A percentile compares a stretch with the other conserved stretches of the same genome.
These are phyloP conservation scores for Branchinecta sandiegonensis DNA, from an alignment of 2,888 invertebrate genomes.

Conservation along the genomic window DNA sequence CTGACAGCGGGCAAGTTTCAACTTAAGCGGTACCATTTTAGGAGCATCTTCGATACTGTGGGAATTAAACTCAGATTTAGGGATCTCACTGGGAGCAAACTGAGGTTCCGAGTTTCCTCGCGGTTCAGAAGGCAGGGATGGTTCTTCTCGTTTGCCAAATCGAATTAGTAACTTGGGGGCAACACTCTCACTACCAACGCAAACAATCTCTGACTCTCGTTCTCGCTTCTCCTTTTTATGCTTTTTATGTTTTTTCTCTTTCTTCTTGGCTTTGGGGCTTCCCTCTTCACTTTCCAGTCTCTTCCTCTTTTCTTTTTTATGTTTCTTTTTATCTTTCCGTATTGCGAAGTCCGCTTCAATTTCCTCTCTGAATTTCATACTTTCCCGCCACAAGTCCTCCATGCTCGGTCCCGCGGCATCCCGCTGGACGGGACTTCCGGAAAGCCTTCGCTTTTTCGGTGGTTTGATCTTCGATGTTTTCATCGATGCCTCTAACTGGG, in stretches of 20 bases:
- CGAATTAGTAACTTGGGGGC: slow-evolving; percentile 61
- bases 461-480: slow-evolving; percentile 15
- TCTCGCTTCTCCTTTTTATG: slow-evolving; percentile 41
- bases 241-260: slow-evolving; percentile 36
- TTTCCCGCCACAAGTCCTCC: slow-evolving; percentile 64
- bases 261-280: slow-evolving; percentile 31
- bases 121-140: slow-evolving; percentile 30
- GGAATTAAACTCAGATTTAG: slow-evolving; percentile 34
- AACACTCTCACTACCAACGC: slow-evolving; percentile 45
- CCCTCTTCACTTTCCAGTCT: slow-evolving; percentile 26
- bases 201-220: slow-evolving; percentile 43
- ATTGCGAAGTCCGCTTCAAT: slow-evolving; percentile 63
- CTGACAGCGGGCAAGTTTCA: slow-evolving; percentile 66
- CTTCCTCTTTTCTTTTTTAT: slow-evolving; percentile 35
- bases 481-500: not conserved
- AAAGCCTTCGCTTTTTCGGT: slow-evolving; percentile 19
- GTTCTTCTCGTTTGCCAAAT: slow-evolving; percentile 40
- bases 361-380: slow-evolving; percentile 69
- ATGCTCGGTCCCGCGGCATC: slow-evolving; percentile 45
- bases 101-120: slow-evolving; percentile 30
- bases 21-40: slow-evolving; percentile 51
- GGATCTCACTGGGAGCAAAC: slow-evolving; percentile 21
- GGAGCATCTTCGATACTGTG: slow-evolving; percentile 45
- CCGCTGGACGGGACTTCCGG: not conserved
- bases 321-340: slow-evolving; percentile 45